phyloP scores from a whole-genome alignment of 2,888 invertebrate species.

The Philereme vetulata region DNA sequence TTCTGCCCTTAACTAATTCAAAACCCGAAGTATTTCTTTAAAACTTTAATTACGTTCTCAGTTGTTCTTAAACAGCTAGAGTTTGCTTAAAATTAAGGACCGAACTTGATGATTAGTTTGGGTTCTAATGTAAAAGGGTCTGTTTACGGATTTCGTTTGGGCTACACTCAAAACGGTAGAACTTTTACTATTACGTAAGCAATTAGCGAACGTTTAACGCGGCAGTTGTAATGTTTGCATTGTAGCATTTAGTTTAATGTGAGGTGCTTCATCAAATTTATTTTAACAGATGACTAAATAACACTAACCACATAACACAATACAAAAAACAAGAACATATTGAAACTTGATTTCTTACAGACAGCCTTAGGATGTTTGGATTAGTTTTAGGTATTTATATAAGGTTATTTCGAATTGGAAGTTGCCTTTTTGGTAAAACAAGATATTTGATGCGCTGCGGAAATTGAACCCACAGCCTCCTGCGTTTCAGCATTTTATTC shows the following conservation, averaged over 20 bases:
- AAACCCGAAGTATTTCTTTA: constrained; percentile 13
- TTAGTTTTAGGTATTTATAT: too few species aligned
- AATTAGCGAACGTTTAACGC: constrained; percentile 39
- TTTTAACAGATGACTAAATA: not conserved
- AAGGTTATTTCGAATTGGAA: too few species aligned
- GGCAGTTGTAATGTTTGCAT: constrained; percentile 26
- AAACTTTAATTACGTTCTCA: constrained; percentile 22
- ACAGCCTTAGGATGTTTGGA: too few species aligned
- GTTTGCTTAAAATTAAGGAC: constrained; percentile 38
- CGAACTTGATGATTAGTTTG: constrained; percentile 41
- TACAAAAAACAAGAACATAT: too few species aligned
- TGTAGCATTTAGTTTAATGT: constrained; percentile 13
- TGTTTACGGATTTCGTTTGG: constrained; percentile 39
- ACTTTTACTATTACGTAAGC: constrained; percentile 42
- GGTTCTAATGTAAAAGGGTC: constrained; percentile 37
- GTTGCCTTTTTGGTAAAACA: too few species aligned
- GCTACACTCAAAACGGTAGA: constrained; percentile 36
- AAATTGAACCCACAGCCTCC: too few species aligned
- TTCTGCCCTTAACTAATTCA: not conserved
- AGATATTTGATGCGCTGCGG: too few species aligned
- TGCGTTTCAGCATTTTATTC: too few species aligned
- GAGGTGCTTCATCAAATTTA: not conserved
- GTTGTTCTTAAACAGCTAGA: constrained; percentile 24
- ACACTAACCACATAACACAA: too few species aligned
- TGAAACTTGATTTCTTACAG: too few species aligned